Evolutionary conservation across 2,888 invertebrate species (phyloP).

Genomic region (Phalera bucephala): DNA sequence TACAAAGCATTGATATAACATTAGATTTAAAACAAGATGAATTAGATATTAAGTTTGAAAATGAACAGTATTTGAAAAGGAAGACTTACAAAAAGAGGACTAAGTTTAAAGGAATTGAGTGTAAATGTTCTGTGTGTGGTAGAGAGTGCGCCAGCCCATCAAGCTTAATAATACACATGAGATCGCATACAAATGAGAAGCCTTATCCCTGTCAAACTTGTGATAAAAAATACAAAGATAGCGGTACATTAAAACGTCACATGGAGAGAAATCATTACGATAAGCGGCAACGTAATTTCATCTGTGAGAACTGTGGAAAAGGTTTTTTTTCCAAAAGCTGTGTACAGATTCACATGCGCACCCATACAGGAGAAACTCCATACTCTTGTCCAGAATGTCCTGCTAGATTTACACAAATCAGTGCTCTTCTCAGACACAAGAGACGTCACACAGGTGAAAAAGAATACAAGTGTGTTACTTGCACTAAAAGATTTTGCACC

Average conservation of each 20-base stretch:
- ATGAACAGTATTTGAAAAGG: constrained; percentile 11
- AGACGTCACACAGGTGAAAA: constrained; percentile 55
- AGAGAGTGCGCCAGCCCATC: constrained; percentile 48
- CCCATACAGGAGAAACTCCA: constrained; percentile 70
- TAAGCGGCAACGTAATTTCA: constrained; percentile 49
- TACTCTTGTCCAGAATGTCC: constrained; percentile 58
- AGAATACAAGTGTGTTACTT: constrained; percentile 50
- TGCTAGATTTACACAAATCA: constrained; percentile 54
- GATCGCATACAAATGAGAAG: constrained; percentile 56
- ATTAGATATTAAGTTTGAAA: constrained; percentile 13
- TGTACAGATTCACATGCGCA: constrained; percentile 59
- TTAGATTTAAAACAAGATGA: constrained; percentile 7
- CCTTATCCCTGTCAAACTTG: constrained; percentile 54
- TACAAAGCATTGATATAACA: constrained; percentile 19
- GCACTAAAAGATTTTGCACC: constrained; percentile 60
- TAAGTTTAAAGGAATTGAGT: constrained; percentile 21
- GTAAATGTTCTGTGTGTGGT: constrained; percentile 50
- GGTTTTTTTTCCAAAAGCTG: constrained; percentile 58
- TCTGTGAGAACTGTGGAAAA: constrained; percentile 70
- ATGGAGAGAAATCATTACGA: constrained; percentile 48
- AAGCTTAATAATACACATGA: constrained; percentile 49
- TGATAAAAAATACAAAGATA: constrained; percentile 58
- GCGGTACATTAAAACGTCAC: constrained; percentile 56
- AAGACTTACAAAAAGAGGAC: constrained; percentile 30
- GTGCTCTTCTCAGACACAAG: constrained; percentile 55